Conservation (phyloP, 2,888 invertebrate genomes). For the Ephialtes manifestator region DNA sequence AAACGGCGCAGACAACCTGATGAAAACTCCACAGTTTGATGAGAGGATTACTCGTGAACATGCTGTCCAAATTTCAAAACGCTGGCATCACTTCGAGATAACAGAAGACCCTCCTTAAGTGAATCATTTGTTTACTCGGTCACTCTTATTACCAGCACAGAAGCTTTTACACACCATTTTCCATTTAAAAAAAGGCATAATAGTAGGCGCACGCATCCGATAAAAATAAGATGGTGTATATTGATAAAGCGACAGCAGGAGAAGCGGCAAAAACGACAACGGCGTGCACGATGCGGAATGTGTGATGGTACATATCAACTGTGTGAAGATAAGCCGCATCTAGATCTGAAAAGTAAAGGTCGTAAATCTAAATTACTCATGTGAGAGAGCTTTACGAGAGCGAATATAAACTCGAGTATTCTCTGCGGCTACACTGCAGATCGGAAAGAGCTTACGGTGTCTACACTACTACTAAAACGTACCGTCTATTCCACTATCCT, state of each 20-base stretch:
- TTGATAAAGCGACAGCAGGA: not conserved
- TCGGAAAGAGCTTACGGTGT: conserved; percentile 34
- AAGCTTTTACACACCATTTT: not conserved
- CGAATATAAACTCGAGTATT: conserved; percentile 3
- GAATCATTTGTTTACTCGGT: not conserved
- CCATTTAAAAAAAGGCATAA: not conserved
- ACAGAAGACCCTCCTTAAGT: too few species aligned
- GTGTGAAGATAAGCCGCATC: not conserved
- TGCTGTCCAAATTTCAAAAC: too few species aligned
- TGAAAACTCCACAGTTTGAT: too few species aligned
- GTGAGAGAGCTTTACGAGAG: conserved; percentile 28
- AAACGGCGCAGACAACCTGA: too few species aligned
- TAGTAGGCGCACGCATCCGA: not conserved
- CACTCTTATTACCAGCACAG: not conserved
- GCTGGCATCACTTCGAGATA: too few species aligned
- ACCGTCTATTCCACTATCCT: not conserved
- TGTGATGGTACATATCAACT: not conserved
- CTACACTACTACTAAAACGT: not conserved
- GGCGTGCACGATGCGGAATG: not conserved
- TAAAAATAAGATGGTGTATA: not conserved
- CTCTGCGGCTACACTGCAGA: not conserved
- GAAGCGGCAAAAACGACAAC: not conserved
- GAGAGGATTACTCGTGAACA: too few species aligned
- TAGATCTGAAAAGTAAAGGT: conserved; percentile 20
- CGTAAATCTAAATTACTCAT: conserved; percentile 40